A percentile compares a stretch with the other conserved stretches of the same genome.
Conservation (phyloP, 2,113 vertebrate species). For the Lutjanus erythropterus region DNA sequence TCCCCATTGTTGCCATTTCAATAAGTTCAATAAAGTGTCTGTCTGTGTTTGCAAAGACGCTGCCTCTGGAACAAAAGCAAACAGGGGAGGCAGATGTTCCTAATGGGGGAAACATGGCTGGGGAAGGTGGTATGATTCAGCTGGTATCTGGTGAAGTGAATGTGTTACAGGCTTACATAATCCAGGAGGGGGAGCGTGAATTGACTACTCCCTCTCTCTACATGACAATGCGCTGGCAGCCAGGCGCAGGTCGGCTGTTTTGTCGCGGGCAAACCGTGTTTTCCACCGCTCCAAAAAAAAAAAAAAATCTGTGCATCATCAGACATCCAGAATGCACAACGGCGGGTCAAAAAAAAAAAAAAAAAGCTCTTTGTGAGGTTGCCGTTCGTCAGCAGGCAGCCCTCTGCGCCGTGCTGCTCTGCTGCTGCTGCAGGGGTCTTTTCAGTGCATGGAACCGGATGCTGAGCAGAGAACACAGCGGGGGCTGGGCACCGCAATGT, state of each 20-base stretch:
- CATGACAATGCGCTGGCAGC: slow-evolving; percentile 45
- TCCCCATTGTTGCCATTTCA: slow-evolving; percentile 61
- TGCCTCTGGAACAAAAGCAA: slow-evolving; percentile 67
- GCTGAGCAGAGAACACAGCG: slow-evolving; percentile 79
- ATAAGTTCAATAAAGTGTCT: slow-evolving; percentile 53
- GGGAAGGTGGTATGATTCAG: slow-evolving; percentile 61
- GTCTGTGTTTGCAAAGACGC: slow-evolving; percentile 70
- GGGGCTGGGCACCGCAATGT: slow-evolving; percentile 85
- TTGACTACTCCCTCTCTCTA: slow-evolving; percentile 59
- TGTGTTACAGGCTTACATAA: slow-evolving; percentile 73
- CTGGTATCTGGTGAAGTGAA: slow-evolving; percentile 43
- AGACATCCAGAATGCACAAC: slow-evolving; percentile 32
- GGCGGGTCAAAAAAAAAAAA: slow-evolving; percentile 42
- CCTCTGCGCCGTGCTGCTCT: slow-evolving; percentile 53
- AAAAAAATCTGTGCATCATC: slow-evolving; percentile 14
- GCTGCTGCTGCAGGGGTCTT: slow-evolving; percentile 81
- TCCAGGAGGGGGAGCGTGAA: slow-evolving; percentile 60
- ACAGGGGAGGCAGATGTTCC: slow-evolving; percentile 71
- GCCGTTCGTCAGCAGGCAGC: slow-evolving; percentile 63
- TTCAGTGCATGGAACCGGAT: slow-evolving; percentile 80
- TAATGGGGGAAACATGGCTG: slow-evolving; percentile 63
- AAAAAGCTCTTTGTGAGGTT: slow-evolving; percentile 50
- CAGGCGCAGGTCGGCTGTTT: slow-evolving; percentile 38
- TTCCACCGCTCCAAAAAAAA: background rate
- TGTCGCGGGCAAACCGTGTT: slow-evolving; percentile 5